Evolutionary conservation across 2,888 invertebrate genomes (phyloP).

Genomic region (Tipula confusa): DNA sequence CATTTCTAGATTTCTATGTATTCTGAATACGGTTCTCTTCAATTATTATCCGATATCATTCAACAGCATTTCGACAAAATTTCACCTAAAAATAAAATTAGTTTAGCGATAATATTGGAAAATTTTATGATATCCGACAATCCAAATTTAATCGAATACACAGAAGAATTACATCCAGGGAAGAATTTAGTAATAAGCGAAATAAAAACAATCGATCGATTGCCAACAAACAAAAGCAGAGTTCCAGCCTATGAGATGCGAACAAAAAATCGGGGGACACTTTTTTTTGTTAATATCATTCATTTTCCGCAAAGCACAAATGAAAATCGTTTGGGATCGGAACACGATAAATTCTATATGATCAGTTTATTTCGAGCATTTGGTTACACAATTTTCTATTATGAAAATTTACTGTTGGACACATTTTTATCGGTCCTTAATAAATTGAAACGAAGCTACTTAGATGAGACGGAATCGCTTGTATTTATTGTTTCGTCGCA

Average conservation of each 20-base stretch:
- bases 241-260: background rate
- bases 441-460: background rate
- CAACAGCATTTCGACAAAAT: background rate
- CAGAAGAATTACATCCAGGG: background rate
- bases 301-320: background rate
- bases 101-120: background rate
- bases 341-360: background rate
- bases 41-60: background rate
- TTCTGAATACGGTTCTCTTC: background rate
- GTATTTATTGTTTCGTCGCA: background rate
- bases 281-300: background rate
- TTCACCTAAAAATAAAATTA: background rate
- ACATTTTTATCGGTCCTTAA: background rate
- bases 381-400: background rate
- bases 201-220: background rate
- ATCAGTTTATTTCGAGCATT: background rate
- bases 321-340: background rate
- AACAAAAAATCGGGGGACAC: background rate
- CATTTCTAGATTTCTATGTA: background rate
- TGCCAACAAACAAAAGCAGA: background rate
- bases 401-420: background rate
- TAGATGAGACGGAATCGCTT: background rate
- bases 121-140: background rate
- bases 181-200: background rate
- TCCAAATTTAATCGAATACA: background rate